These are phyloP conservation scores for Holotrichia oblita DNA, from an alignment of 1,140 invertebrate species.

Conservation along the genomic window DNA sequence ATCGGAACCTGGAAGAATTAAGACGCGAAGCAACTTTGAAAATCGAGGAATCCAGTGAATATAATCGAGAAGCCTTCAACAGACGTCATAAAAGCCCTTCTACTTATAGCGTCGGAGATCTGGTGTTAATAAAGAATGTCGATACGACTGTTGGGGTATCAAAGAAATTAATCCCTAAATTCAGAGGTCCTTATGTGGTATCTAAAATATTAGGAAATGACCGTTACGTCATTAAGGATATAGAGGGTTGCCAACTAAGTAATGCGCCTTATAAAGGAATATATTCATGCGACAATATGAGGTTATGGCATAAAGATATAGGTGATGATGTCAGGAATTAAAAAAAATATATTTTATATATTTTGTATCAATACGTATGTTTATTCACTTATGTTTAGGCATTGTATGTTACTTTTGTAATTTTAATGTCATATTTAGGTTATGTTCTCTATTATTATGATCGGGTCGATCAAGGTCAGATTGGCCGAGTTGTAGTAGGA, in stretches of 20 bases:
- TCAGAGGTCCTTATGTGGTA: no score
- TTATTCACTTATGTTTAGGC: no score
- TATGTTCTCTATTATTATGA: no score
- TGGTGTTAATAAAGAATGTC: constrained; percentile 34
- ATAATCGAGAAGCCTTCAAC: constrained; percentile 25
- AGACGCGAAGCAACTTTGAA: neutral
- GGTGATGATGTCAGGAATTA: no score
- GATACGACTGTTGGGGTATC: constrained; percentile 39
- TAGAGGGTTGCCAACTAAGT: constrained; percentile 49
- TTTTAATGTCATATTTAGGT: no score
- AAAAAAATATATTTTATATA: no score
- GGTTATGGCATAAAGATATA: no score
- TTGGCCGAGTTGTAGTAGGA: no score
- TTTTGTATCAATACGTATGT: no score
- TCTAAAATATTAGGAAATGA: constrained; percentile 51
- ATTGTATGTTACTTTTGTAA: no score
- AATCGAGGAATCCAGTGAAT: neutral
- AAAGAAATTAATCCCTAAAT: constrained; percentile 43
- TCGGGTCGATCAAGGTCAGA: no score
- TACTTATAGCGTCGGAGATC: constrained; percentile 30
- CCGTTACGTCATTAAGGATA: constrained; percentile 51
- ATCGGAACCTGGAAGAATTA: constrained; percentile 35
- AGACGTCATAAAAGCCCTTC: constrained; percentile 15
- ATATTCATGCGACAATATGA: no score
- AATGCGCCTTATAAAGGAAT: constrained; percentile 45